phyloP scores from a whole-genome alignment of 2,888 invertebrate genomes.

The Tiliacea citrago region DNA sequence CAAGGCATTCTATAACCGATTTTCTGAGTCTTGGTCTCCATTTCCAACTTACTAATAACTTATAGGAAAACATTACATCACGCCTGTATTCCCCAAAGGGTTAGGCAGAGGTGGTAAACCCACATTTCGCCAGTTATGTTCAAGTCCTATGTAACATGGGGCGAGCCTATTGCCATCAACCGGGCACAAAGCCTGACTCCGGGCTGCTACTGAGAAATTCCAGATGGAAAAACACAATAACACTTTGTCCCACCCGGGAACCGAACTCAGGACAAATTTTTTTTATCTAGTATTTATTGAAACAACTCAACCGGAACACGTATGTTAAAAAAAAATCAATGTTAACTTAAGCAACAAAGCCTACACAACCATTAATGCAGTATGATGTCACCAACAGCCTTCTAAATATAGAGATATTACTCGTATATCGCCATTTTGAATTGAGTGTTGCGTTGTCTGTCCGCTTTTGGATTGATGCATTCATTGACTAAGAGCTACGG shows the following conservation, averaged over 20 bases:
- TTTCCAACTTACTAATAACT: not conserved
- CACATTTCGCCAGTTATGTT: not conserved
- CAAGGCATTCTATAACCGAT: no score
- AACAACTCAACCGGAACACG: not conserved
- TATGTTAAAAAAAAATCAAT: constrained; percentile 28
- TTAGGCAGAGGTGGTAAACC: not conserved
- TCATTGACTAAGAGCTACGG: constrained; percentile 15
- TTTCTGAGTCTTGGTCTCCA: not conserved
- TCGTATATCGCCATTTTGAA: constrained; percentile 51
- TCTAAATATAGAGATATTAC: constrained; percentile 52
- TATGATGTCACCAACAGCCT: constrained; percentile 59
- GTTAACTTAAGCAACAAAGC: constrained; percentile 27
- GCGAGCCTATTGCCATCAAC: not conserved
- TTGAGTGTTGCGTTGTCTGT: constrained; percentile 5
- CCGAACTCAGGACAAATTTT: not conserved
- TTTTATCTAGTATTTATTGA: not conserved
- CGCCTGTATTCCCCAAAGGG: not conserved
- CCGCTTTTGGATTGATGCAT: constrained; percentile 37
- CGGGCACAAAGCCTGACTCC: not conserved
- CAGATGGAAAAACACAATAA: not conserved
- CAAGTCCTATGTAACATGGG: not conserved
- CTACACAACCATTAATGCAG: constrained; percentile 43
- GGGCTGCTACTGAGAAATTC: not conserved
- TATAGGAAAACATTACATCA: not conserved
- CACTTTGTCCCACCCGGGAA: not conserved